Evolutionary conservation across 2,113 vertebrate genomes (phyloP).

Genomic region (Leucosticte australis): DNA sequence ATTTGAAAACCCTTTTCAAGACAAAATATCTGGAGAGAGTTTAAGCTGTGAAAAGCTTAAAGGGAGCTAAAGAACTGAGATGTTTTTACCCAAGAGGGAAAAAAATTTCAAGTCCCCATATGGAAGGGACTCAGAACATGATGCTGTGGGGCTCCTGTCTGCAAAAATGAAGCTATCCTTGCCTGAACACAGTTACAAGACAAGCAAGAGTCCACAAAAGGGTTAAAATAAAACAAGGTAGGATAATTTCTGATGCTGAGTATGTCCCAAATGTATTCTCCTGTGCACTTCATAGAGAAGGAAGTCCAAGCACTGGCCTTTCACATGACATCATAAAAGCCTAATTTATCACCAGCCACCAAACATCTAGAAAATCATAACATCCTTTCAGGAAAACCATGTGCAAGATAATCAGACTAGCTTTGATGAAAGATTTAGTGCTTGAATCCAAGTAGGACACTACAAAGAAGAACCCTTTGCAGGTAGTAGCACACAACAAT

Average conservation of each 20-base stretch:
- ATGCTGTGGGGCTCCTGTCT: background rate
- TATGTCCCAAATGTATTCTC: constrained; percentile 70
- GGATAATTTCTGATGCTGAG: constrained; percentile 10
- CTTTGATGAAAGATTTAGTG: constrained; percentile 88
- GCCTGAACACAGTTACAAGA: background rate
- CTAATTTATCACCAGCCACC: constrained; percentile 91
- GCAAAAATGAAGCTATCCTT: background rate
- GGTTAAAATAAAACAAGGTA: constrained; percentile 62
- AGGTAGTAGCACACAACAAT: constrained; percentile 50
- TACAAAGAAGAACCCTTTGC: constrained; percentile 71
- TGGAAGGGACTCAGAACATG: background rate
- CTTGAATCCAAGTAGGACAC: constrained; percentile 65
- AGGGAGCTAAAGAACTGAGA: background rate
- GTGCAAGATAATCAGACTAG: constrained; percentile 92
- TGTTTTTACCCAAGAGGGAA: background rate
- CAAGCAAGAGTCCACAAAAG: background rate
- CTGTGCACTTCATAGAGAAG: constrained; percentile 64
- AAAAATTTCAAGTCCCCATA: background rate
- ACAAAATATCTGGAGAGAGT: background rate
- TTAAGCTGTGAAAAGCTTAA: constrained; percentile 3
- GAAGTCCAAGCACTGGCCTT: constrained; percentile 84
- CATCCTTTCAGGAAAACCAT: constrained; percentile 98
- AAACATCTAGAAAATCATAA: constrained; percentile 97
- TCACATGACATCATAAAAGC: constrained; percentile 94
- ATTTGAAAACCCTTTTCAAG: background rate